Conservation (phyloP, 2,888 invertebrate species). For the Salpingus planirostris region DNA sequence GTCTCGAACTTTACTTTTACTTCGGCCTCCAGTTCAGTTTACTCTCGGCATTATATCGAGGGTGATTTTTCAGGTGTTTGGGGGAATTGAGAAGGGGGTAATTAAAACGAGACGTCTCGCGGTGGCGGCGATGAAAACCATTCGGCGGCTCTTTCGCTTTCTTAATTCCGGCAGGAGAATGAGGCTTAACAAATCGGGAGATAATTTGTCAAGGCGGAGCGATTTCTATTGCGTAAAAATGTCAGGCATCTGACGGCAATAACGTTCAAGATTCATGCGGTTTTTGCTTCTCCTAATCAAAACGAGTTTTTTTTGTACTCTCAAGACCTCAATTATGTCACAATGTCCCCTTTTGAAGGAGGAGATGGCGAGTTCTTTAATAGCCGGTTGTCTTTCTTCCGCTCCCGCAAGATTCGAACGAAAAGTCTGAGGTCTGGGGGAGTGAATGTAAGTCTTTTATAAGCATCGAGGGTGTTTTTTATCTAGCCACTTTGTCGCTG, state of each 20-base stretch:
- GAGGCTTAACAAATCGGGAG: too few species aligned
- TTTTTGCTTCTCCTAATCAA: slow-evolving; percentile 13
- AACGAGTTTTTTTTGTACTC: slow-evolving; percentile 12
- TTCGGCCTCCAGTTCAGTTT: too few species aligned
- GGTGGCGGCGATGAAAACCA: too few species aligned
- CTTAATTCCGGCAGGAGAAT: too few species aligned
- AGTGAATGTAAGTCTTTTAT: slow-evolving; percentile 37
- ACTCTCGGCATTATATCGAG: too few species aligned
- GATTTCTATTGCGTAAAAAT: slow-evolving; percentile 21
- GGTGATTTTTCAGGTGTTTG: too few species aligned
- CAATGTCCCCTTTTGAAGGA: slow-evolving; percentile 19
- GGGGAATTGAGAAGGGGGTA: too few species aligned
- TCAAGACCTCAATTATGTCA: slow-evolving; percentile 24
- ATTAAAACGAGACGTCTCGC: too few species aligned
- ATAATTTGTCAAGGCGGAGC: slow-evolving; percentile 21
- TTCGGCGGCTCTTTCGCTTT: too few species aligned
- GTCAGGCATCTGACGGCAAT: slow-evolving; percentile 20
- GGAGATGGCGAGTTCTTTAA: slow-evolving; percentile 24
- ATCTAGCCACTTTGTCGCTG: slow-evolving; percentile 42
- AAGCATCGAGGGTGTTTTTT: slow-evolving; percentile 42
- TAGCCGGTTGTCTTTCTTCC: slow-evolving; percentile 27
- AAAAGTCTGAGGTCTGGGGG: too few species aligned
- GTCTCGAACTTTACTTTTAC: too few species aligned
- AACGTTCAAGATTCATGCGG: slow-evolving; percentile 19
- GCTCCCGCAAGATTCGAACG: slow-evolving; percentile 22